These are phyloP conservation scores for Mesorhabditis sp. DNA, from an alignment of 2,888 invertebrate genomes.

Conservation along the genomic window DNA sequence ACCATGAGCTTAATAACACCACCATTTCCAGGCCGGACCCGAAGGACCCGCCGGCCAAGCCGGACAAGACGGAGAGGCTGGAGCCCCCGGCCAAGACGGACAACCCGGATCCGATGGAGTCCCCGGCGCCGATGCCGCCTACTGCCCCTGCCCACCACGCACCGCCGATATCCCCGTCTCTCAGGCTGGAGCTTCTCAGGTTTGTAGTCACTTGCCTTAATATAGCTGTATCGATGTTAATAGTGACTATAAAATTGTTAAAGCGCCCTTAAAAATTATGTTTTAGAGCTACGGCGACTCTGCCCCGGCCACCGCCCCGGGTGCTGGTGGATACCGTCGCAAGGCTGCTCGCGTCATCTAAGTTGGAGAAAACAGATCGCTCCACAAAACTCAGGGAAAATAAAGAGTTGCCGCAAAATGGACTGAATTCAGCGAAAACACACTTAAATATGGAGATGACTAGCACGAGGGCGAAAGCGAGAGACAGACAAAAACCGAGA, in stretches of 20 bases:
- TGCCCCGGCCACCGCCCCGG: conserved; percentile 6
- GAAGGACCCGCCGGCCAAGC: conserved; percentile 23
- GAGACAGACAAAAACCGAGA: too few species aligned
- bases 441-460: too few species aligned
- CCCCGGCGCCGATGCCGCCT: conserved; percentile 5
- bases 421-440: too few species aligned
- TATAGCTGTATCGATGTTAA: not conserved
- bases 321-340: not conserved
- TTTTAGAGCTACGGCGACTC: conserved; percentile 4
- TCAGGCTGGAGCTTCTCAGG: not conserved
- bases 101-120: conserved; percentile 3
- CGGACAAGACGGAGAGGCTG: conserved; percentile 24
- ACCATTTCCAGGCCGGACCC: conserved; percentile 9
- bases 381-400: too few species aligned
- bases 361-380: not conserved
- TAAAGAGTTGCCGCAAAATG: too few species aligned
- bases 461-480: too few species aligned
- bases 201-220: not conserved
- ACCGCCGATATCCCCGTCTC: not conserved
- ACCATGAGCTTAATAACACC: too few species aligned
- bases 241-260: too few species aligned
- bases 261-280: too few species aligned
- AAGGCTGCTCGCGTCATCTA: conserved; percentile 5
- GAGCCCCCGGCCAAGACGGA: conserved; percentile 17
- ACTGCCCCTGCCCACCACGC: conserved; percentile 3